phyloP scores from a whole-genome alignment of 2,888 invertebrate genomes.

The Plebejus anna region DNA sequence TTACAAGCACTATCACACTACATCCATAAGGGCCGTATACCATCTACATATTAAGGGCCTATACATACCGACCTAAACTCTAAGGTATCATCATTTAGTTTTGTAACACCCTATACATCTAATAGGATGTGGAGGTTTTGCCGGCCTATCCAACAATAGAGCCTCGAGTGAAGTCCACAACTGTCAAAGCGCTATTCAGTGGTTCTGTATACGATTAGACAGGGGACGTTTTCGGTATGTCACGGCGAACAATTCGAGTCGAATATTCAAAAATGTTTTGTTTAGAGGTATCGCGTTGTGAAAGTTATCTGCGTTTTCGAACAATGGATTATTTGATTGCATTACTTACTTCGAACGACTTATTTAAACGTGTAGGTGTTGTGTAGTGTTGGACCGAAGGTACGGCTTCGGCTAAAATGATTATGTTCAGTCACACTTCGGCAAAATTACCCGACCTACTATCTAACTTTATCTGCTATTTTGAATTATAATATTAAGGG shows the following conservation, averaged over 20 bases:
- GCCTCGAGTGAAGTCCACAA: slow-evolving; percentile 39
- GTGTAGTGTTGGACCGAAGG: background rate
- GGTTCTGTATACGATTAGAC: slow-evolving; percentile 36
- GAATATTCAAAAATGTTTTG: slow-evolving; percentile 16
- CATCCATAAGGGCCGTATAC: no score
- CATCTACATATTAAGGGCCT: no score
- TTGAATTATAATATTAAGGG: no score
- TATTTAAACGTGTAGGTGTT: background rate
- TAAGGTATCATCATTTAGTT: background rate
- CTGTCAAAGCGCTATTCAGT: slow-evolving; percentile 39
- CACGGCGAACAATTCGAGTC: slow-evolving; percentile 27
- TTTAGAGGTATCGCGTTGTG: background rate
- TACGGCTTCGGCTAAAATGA: no score
- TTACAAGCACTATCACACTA: no score
- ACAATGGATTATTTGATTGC: background rate
- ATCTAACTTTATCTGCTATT: no score
- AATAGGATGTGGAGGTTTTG: slow-evolving; percentile 37
- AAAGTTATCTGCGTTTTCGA: background rate
- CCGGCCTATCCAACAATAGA: slow-evolving; percentile 39
- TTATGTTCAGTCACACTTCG: no score
- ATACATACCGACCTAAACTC: no score
- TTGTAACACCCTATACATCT: slow-evolving; percentile 14
- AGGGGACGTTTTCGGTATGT: slow-evolving; percentile 35
- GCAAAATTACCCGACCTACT: no score
- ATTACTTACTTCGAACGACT: background rate